Base-by-base conservation (phyloP, 2,888 invertebrate species). In the Heliconius cydno region DNA sequence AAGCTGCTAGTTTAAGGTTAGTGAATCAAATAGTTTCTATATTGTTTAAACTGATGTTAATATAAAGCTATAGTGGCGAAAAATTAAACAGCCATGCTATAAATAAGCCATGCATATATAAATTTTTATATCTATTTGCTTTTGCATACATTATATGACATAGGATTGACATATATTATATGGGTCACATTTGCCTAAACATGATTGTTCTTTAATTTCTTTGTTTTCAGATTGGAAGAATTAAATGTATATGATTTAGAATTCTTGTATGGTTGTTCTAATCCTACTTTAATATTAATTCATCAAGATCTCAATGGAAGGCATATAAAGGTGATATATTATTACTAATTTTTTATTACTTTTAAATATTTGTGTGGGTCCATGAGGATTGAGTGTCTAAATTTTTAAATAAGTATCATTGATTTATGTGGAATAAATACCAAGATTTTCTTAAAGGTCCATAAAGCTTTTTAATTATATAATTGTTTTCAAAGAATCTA, bases 241-340 rank as follows among this genome's bases (percentile, higher is more conserved):
- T 95, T 98, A 70, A 97, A 97, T 94, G 98, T 99, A 0, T 98
- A 98, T 89, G 99, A 99, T 95, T 97, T 99, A 52, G 98, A 98
- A 92, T 99, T 99, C 92, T 95, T 99, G 77, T 98, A 99, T 89
- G 99, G 99, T 15, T 99, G 98, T 91, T 95, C 96, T 5, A 98
- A 98, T 91, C 99, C 99, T 15, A 99, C 99, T 0, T 96, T 99
- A 82, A 98, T 99, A 86, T 95, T 99, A 83, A 98, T 99, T 85
- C 98, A 99, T 91, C 98, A 99, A 94, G 99, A 99, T 93, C 96
- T 97, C 81, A 98, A 98, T 93, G 99, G 99, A 12, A 96, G 99
- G 79, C 99, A 99, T 91, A 98, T 99, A 3, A 99, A 99, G 95
- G 95, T 95, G 86, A 70, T 70, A 41, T 68, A 67, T 25, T 12